Conservation (phyloP, 2,797 vertebrate species). For the Petrocephalus sullivani region DNA sequence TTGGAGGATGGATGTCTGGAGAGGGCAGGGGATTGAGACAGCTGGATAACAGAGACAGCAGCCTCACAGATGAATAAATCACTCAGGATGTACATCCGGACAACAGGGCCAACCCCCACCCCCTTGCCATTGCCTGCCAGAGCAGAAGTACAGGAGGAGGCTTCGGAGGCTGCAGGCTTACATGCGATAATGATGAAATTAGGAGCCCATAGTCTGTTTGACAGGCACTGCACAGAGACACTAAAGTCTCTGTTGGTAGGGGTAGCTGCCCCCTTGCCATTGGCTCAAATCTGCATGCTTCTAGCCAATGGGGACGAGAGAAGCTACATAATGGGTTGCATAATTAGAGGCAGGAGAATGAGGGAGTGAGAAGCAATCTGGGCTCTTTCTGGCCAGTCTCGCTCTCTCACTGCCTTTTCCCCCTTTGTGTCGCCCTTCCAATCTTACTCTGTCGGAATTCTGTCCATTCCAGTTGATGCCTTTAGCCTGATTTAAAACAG, state of each 20-base stretch:
- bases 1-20: background rate
- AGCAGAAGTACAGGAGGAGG: background rate
- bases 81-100: background rate
- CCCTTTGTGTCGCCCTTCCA: background rate
- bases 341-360: background rate
- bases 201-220: background rate
- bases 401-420: background rate
- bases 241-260: background rate
- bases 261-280: background rate
- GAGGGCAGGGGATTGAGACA: background rate
- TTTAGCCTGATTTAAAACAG: background rate
- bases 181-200: background rate
- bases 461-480: background rate
- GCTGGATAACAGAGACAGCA: background rate
- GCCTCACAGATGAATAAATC: background rate
- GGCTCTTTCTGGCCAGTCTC: background rate
- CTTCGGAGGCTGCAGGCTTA: background rate
- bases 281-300: background rate
- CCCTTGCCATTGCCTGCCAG: background rate
- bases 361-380: background rate
- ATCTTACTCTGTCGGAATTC: background rate
- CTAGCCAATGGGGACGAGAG: background rate
- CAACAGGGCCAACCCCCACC: background rate
- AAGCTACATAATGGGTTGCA: background rate
- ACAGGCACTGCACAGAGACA: background rate